phyloP scores from a whole-genome alignment of 2,888 invertebrate species.

The Orthosia gracilis region DNA sequence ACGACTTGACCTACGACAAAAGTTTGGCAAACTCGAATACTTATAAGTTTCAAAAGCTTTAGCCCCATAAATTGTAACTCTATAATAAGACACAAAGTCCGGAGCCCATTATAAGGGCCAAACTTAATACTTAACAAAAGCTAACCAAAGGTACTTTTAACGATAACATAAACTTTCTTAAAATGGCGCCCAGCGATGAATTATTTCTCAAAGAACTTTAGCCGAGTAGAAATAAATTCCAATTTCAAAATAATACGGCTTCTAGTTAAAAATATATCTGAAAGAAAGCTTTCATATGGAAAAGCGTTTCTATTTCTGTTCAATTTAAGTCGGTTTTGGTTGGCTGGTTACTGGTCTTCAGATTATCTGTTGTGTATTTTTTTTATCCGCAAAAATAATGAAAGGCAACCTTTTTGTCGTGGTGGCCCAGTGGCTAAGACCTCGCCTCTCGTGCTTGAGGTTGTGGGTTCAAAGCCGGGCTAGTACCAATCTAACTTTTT shows the following conservation, averaged over 20 bases:
- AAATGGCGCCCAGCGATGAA: conserved; percentile 13
- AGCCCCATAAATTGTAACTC: conserved; percentile 48
- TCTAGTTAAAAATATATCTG: conserved; percentile 15
- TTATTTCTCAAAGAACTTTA: conserved; percentile 13
- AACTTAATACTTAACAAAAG: conserved; percentile 22
- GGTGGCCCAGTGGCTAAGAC: too few species aligned
- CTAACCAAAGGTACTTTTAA: conserved; percentile 9
- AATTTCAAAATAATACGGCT: conserved; percentile 17
- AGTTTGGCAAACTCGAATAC: conserved; percentile 17
- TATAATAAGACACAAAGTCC: conserved; percentile 43
- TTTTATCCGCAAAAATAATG: conserved; percentile 35
- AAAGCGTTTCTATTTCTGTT: conserved; percentile 26
- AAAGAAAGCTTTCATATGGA: conserved; percentile 19
- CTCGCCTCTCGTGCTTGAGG: too few species aligned
- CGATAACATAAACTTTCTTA: conserved; percentile 32
- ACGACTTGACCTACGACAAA: conserved; percentile 24
- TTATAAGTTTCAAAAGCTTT: conserved; percentile 33
- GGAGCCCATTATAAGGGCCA: background rate
- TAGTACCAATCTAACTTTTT: too few species aligned
- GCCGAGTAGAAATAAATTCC: conserved; percentile 21
- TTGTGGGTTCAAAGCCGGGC: too few species aligned
- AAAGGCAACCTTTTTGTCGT: conserved; percentile 24
- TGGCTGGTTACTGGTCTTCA: background rate
- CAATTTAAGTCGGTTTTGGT: conserved; percentile 25
- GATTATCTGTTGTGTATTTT: conserved; percentile 21